Conservation (phyloP, 2,113 vertebrate genomes). For the Pseudorhombus dupliciocellatus region DNA sequence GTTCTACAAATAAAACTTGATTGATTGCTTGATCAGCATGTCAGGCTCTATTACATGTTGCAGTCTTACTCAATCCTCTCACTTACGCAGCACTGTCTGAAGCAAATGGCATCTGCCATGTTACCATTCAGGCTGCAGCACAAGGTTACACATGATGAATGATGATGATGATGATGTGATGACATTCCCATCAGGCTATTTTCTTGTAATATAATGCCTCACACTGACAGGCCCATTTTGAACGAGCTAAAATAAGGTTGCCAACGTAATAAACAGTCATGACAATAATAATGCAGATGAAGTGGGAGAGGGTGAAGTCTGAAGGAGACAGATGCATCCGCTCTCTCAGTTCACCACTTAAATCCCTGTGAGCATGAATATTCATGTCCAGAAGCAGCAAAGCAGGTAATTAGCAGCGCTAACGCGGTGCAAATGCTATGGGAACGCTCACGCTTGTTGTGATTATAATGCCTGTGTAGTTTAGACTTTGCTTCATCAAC, state of each 20-base stretch:
- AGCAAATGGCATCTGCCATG: no score
- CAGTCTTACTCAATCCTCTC: no score
- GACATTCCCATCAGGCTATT: neutral
- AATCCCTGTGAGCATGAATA: constrained; percentile 36
- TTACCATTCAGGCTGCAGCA: neutral
- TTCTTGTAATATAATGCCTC: neutral
- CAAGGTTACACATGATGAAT: neutral
- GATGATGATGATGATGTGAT: neutral
- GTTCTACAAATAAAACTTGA: no score
- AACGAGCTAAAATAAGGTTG: neutral
- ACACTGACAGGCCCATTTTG: neutral
- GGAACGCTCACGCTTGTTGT: neutral
- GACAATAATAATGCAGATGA: neutral
- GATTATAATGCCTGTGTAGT: neutral
- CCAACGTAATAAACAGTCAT: neutral
- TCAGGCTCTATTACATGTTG: no score
- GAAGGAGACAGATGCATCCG: constrained; percentile 16
- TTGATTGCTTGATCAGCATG: no score
- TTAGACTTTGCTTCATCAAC: neutral
- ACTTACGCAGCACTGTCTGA: no score
- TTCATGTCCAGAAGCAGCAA: constrained; percentile 15
- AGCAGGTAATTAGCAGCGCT: constrained; percentile 13
- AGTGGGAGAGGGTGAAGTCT: neutral
- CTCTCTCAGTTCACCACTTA: constrained; percentile 18
- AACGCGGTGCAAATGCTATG: no score